These are phyloP conservation scores for Drosophila orena DNA, from an alignment of 1,140 invertebrate genomes.

Conservation along the genomic window DNA sequence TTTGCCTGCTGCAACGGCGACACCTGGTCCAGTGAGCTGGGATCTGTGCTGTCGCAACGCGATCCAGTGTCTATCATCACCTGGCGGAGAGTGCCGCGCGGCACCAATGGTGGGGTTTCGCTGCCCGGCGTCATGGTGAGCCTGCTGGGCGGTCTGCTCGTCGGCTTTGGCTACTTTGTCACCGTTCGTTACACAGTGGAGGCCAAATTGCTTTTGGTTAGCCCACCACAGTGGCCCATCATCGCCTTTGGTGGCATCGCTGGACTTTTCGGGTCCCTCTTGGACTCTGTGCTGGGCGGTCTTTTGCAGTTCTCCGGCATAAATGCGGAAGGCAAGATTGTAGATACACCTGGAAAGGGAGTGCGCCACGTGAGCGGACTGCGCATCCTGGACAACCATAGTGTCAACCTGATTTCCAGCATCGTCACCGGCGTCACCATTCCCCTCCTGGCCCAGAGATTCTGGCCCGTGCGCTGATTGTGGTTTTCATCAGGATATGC, in stretches of 20 bases:
- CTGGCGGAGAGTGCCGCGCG: constrained; percentile 91
- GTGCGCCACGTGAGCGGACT: constrained; percentile 92
- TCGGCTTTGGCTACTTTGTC: constrained; percentile 91
- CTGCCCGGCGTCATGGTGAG: constrained; percentile 90
- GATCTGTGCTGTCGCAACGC: constrained; percentile 89
- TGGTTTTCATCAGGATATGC: neutral
- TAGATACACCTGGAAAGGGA: constrained; percentile 89
- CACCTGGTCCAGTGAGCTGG: constrained; percentile 96
- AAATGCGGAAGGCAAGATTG: constrained; percentile 89
- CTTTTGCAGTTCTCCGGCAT: constrained; percentile 94
- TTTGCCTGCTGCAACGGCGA: constrained; percentile 95
- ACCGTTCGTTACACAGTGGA: constrained; percentile 89
- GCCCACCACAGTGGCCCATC: constrained; percentile 93
- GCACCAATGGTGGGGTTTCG: constrained; percentile 94
- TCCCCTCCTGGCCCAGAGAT: constrained; percentile 89
- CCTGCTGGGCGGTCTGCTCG: constrained; percentile 89
- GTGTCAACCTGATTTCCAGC: constrained; percentile 94
- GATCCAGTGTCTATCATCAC: constrained; percentile 92
- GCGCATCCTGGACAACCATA: constrained; percentile 94
- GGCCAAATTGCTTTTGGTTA: constrained; percentile 86
- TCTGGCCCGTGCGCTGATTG: constrained; percentile 86
- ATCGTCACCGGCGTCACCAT: constrained; percentile 90
- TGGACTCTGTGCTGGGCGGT: constrained; percentile 94
- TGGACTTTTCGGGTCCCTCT: constrained; percentile 92
- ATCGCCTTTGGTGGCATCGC: constrained; percentile 89